These are phyloP conservation scores for Leucozona laternaria DNA, from an alignment of 2,888 invertebrate species.

Conservation along the genomic window DNA sequence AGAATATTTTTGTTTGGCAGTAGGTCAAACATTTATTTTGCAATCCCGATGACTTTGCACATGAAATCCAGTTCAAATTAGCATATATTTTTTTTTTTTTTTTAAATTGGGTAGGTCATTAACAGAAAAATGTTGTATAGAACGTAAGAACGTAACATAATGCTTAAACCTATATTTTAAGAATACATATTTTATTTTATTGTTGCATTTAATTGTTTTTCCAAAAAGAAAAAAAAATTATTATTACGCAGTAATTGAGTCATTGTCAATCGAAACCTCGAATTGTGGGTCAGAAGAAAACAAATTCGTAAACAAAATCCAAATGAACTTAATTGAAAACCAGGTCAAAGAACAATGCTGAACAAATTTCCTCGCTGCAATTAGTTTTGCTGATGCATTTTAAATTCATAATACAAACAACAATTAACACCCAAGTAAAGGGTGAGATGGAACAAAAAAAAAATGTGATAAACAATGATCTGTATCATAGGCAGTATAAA, in stretches of 20 bases:
- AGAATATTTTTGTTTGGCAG: constrained; percentile 19
- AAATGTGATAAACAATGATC: neutral
- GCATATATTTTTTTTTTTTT: neutral
- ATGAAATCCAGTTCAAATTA: neutral
- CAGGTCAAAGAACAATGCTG: constrained; percentile 67
- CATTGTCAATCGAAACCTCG: constrained; percentile 54
- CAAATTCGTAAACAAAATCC: constrained; percentile 35
- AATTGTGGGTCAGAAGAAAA: constrained; percentile 51
- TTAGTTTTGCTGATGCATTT: constrained; percentile 62
- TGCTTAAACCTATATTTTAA: neutral
- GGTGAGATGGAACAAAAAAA: neutral
- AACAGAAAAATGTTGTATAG: constrained; percentile 20
- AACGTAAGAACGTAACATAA: neutral
- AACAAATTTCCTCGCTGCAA: constrained; percentile 41
- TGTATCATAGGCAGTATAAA: neutral
- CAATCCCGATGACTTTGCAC: neutral
- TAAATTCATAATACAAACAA: constrained; percentile 49
- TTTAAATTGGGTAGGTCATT: constrained; percentile 43
- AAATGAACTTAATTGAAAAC: constrained; percentile 48
- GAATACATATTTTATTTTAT: neutral
- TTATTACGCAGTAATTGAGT: constrained; percentile 27
- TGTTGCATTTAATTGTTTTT: neutral
- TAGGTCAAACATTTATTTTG: constrained; percentile 8
- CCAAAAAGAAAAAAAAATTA: neutral
- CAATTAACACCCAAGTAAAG: constrained; percentile 41